Conservation (phyloP, 1,140 invertebrate genomes). For the Holotrichia oblita region DNA sequence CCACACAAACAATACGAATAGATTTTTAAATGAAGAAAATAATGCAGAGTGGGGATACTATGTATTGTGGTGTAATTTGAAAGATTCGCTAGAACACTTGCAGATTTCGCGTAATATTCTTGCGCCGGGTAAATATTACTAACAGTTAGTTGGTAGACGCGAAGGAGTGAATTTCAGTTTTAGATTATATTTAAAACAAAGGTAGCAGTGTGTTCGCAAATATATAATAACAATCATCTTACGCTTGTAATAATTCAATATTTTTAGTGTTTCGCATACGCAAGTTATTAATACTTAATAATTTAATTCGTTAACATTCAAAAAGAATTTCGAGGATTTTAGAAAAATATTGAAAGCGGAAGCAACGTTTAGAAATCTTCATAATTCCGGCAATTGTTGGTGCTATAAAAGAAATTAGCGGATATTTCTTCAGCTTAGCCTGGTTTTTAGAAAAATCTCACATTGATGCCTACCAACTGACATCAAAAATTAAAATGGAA, state of each 20-base stretch:
- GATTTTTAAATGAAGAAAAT: slow-evolving; percentile 34
- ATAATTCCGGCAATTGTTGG: slow-evolving; percentile 30
- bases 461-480: background rate
- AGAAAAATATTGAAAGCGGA: background rate
- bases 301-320: too few relatives aligned
- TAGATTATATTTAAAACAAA: background rate
- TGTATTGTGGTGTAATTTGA: slow-evolving; percentile 37
- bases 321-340: background rate
- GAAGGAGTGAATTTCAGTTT: slow-evolving; percentile 31
- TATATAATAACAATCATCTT: background rate
- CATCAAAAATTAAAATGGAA: slow-evolving; percentile 17
- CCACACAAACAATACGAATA: background rate
- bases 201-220: background rate
- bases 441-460: background rate
- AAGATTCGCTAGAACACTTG: slow-evolving; percentile 23
- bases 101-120: slow-evolving; percentile 36
- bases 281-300: too few relatives aligned
- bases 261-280: background rate
- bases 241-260: background rate
- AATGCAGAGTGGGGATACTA: slow-evolving; percentile 38
- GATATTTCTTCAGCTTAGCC: slow-evolving; percentile 31
- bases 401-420: slow-evolving; percentile 1
- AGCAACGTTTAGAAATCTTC: slow-evolving; percentile 31
- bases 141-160: slow-evolving; percentile 15
- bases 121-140: background rate